These are phyloP conservation scores for Echinometra lucunter DNA, from an alignment of 53 echinoderm and acorn worm species.

Conservation along the genomic window DNA sequence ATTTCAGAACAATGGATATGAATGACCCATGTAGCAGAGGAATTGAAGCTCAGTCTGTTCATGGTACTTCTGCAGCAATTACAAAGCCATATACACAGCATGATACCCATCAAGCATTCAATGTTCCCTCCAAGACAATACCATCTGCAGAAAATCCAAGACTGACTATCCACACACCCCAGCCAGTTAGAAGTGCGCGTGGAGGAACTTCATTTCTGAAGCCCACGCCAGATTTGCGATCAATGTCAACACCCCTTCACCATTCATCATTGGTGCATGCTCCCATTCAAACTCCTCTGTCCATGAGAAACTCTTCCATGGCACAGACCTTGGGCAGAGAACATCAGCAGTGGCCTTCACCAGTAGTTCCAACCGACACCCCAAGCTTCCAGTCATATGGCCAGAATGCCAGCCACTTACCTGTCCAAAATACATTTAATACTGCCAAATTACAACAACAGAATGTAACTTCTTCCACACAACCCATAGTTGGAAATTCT, in stretches of 20 bases:
- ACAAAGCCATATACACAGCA: neutral
- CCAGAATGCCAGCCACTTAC: neutral
- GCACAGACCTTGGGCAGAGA: neutral
- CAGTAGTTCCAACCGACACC: neutral
- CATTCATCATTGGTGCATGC: constrained; percentile 10
- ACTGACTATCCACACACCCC: constrained; percentile 5
- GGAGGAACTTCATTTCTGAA: constrained; percentile 1
- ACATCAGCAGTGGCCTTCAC: neutral
- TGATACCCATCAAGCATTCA: neutral
- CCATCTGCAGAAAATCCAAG: neutral
- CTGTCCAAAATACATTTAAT: neutral
- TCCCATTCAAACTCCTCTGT: constrained; percentile 67
- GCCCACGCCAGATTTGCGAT: constrained; percentile 8
- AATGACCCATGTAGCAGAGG: neutral
- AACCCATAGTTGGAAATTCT: neutral
- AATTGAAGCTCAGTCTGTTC: neutral
- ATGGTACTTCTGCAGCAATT: neutral
- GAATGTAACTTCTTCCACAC: neutral
- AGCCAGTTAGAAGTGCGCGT: neutral
- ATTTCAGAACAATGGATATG: neutral
- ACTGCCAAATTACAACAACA: neutral
- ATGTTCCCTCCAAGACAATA: neutral
- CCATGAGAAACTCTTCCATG: constrained; percentile 63
- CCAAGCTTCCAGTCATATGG: neutral
- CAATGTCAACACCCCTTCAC: constrained; percentile 55